These are phyloP conservation scores for Portevinia maculata DNA, from an alignment of 2,888 invertebrate species.

Conservation along the genomic window DNA sequence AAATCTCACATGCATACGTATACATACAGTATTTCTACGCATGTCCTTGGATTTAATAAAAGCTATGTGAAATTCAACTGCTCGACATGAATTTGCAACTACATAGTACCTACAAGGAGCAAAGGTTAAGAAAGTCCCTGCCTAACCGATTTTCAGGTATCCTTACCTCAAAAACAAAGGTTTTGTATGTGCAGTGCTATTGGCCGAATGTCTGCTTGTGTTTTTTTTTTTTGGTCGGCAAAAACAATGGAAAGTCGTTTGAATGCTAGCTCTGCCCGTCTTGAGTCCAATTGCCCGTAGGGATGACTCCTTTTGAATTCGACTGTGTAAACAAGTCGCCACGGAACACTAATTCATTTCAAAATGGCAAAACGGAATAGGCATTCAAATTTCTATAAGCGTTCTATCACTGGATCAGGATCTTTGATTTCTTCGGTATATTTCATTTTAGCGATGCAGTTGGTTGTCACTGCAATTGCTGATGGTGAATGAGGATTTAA, in stretches of 20 bases:
- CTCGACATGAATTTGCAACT: constrained; percentile 7
- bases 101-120: constrained; percentile 11
- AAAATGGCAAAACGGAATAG: constrained; percentile 42
- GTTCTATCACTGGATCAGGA: constrained; percentile 60
- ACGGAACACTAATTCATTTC: constrained; percentile 64
- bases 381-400: constrained; percentile 14
- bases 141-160: constrained; percentile 21
- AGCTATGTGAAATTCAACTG: constrained; percentile 15
- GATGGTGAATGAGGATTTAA: background rate
- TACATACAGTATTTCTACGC: constrained; percentile 29
- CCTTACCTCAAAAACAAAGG: background rate
- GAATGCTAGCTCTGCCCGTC: constrained; percentile 39
- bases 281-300: constrained; percentile 48
- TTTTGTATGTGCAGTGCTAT: constrained; percentile 13
- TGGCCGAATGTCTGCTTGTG: constrained; percentile 44
- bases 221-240: constrained; percentile 27
- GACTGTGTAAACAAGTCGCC: constrained; percentile 60
- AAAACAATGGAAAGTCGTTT: constrained; percentile 65
- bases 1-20: constrained; percentile 47
- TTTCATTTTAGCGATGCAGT: constrained; percentile 5
- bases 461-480: constrained; percentile 32
- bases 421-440: constrained; percentile 58
- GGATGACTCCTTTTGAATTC: constrained; percentile 39
- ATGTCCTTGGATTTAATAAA: constrained; percentile 33
- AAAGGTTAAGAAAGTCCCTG: constrained; percentile 1